These are phyloP conservation scores for Acanthosepion pharaonis DNA, from an alignment of 2,888 invertebrate genomes.

Conservation along the genomic window DNA sequence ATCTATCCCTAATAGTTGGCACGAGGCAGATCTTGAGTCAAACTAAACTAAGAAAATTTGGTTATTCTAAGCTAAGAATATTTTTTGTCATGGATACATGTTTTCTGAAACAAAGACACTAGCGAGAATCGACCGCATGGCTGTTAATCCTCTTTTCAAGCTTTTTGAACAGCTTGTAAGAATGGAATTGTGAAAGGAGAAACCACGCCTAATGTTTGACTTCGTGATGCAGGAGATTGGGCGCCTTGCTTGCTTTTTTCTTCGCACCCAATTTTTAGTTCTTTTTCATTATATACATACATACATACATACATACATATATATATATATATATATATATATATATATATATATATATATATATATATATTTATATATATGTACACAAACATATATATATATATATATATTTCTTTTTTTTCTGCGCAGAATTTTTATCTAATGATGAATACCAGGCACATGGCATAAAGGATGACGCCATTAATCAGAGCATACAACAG, in stretches of 20 bases:
- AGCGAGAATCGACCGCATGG: too few species aligned
- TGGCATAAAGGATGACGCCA: background rate
- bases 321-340: background rate
- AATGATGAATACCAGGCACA: background rate
- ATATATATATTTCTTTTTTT: background rate
- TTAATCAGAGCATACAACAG: background rate
- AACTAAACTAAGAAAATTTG: too few species aligned
- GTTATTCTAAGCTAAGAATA: too few species aligned
- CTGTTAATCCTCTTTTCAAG: background rate
- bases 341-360: background rate
- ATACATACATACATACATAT: too few species aligned
- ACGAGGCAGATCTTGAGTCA: too few species aligned
- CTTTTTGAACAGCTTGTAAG: background rate
- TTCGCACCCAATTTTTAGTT: background rate
- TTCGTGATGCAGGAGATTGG: background rate
- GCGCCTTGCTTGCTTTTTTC: background rate
- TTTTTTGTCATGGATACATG: too few species aligned
- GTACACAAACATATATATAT: background rate
- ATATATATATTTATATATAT: background rate
- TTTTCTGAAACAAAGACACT: too few species aligned
- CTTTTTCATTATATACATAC: too few species aligned
- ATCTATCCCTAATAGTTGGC: too few species aligned
- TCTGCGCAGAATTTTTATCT: background rate
- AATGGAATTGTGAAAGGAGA: background rate
- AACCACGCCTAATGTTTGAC: background rate